Conservation (phyloP, 2,113 vertebrate genomes). For the Ginglymostoma cirratum region DNA sequence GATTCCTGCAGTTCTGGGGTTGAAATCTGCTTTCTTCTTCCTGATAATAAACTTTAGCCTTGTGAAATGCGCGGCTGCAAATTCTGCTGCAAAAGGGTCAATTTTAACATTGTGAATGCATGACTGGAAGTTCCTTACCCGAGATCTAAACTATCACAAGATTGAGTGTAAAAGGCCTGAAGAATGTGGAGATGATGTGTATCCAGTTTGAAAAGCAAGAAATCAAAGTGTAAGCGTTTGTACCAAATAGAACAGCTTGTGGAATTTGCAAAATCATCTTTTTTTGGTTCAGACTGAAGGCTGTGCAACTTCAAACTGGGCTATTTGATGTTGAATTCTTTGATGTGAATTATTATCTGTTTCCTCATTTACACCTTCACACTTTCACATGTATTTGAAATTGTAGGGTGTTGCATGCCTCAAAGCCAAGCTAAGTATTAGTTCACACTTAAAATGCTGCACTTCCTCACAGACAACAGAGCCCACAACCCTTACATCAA, state of each 20-base stretch:
- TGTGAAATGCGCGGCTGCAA: not conserved
- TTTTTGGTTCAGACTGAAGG: slow-evolving; percentile 1
- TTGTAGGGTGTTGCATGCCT: slow-evolving; percentile 29
- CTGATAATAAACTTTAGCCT: not conserved
- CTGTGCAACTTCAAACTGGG: slow-evolving; percentile 25
- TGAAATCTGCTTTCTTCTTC: not conserved
- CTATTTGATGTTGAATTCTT: slow-evolving; percentile 27
- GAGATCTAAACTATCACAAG: not conserved
- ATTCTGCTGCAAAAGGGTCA: not conserved
- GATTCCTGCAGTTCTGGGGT: not conserved
- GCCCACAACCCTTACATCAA: not conserved
- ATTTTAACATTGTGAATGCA: not conserved
- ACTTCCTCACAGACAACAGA: not conserved
- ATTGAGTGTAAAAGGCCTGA: not conserved
- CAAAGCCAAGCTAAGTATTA: slow-evolving; percentile 32
- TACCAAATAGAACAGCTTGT: slow-evolving; percentile 19
- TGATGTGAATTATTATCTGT: slow-evolving; percentile 36
- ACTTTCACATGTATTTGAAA: slow-evolving; percentile 32
- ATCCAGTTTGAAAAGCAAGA: not conserved
- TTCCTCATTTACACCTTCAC: slow-evolving; percentile 33
- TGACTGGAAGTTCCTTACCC: not conserved
- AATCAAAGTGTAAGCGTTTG: not conserved
- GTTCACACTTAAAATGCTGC: slow-evolving; percentile 20
- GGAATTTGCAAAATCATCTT: slow-evolving; percentile 33
- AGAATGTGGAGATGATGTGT: not conserved